Base-by-base conservation (phyloP, 1,140 invertebrate species). In the Saccostrea cuccullata region DNA sequence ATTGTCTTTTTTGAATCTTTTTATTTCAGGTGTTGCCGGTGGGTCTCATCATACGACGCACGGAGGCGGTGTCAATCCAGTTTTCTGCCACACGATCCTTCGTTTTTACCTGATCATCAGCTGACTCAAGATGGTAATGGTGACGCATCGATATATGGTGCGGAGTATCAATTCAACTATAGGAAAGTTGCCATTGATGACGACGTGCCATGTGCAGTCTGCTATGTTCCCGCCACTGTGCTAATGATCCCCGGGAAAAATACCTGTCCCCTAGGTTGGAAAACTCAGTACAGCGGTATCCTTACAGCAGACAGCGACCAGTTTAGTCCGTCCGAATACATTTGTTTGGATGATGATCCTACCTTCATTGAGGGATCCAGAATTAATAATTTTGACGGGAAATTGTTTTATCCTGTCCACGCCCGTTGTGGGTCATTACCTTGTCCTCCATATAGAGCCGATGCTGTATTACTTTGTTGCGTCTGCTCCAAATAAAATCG, bases 141-240 rank as follows among this genome's bases (percentile, higher is more conserved):
- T 84, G n/a, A 56, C 1, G 56, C 55, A 11, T 12, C 55, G 4
- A 47, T 88, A 5, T 88, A 88, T 55, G 87, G 87, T 12, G 55
- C 84, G 0, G 84, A 88, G 58, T 88, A 88, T 55, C 64, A 86
- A 9, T 84, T 83, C 30, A 86, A 82, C 73, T 88, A 82, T 64
- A 40, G 77, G 0, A 82, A 58, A 30, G n/a, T 20, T 26, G 20
- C 40, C 15, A 47, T n/a, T 8, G 82, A 87, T 40, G 85, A 88
- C 20, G 84, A 88, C 12, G 84, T 85, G 15, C 83, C 87, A 20
- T 85, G 87, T 88, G 87, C 87, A 30, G 83, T 84, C 11, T 88
- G 87, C 55, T 64, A 73, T 58, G 73, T 60, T 6, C 17, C 20
- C 6, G 36, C 83, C 58, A n/a, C 87, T 12, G 26, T 36, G 13